Conservation (phyloP, 2,888 invertebrate genomes). For the Amblyjoppa proteus region DNA sequence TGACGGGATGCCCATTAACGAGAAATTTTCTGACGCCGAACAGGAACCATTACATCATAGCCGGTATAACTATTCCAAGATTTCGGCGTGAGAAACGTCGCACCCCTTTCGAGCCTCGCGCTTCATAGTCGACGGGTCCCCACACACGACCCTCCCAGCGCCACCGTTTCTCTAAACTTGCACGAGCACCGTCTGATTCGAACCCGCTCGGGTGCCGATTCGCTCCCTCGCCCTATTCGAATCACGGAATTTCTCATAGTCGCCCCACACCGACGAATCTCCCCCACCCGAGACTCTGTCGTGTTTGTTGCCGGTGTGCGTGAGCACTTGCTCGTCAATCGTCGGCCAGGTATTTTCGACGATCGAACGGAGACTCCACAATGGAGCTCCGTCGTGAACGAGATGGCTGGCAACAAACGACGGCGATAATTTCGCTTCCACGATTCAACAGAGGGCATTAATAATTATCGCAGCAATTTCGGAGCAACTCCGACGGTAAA, state of each 20-base stretch:
- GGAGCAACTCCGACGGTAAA: conserved; percentile 65
- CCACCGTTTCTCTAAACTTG: conserved; percentile 38
- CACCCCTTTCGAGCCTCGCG: conserved; percentile 19
- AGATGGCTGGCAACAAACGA: not conserved
- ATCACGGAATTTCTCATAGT: conserved; percentile 39
- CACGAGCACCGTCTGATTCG: conserved; percentile 56
- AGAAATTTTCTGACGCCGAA: conserved; percentile 65
- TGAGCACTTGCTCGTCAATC: conserved; percentile 9
- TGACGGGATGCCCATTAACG: conserved; percentile 59
- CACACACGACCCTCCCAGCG: not conserved
- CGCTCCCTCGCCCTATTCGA: conserved; percentile 1
- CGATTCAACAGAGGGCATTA: conserved; percentile 47
- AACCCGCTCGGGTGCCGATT: conserved; percentile 59
- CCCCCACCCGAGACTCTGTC: not conserved
- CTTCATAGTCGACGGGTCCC: conserved; percentile 33
- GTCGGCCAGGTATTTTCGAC: not conserved
- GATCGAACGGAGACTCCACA: not conserved
- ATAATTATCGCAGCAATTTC: conserved; percentile 71
- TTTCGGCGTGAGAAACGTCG: conserved; percentile 38
- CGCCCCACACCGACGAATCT: not conserved
- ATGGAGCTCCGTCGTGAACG: not conserved
- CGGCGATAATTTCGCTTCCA: conserved; percentile 1
- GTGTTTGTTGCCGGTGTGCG: not conserved
- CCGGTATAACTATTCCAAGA: conserved; percentile 67
- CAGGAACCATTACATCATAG: conserved; percentile 64